A percentile compares a stretch with the other conserved stretches of the same genome.
Conservation (phyloP, 2,888 invertebrate species). For the Drosophila stalkeri region DNA sequence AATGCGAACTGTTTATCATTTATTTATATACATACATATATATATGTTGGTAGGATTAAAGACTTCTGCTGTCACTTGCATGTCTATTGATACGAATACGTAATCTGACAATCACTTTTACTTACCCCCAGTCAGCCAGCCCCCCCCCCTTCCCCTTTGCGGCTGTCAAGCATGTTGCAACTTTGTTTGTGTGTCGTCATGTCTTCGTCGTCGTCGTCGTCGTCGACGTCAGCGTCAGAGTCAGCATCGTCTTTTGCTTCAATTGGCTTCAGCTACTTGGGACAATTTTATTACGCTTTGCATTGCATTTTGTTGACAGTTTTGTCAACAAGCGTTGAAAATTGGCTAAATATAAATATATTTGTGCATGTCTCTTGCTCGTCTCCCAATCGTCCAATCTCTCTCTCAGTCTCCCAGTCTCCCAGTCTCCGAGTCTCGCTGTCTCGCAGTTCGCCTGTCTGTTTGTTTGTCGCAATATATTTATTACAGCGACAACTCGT, state of each 20-base stretch:
- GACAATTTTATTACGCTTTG: conserved; percentile 81
- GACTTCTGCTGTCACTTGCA: conserved; percentile 6
- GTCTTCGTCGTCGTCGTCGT: conserved; percentile 1
- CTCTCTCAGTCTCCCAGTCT: conserved; percentile 12
- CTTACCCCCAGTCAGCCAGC: neutral
- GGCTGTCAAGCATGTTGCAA: conserved; percentile 42
- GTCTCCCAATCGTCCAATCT: conserved; percentile 36
- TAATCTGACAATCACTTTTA: conserved; percentile 66
- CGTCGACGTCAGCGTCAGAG: neutral
- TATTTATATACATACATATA: neutral
- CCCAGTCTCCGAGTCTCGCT: conserved; percentile 8
- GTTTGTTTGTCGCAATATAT: conserved; percentile 72
- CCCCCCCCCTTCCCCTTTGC: neutral
- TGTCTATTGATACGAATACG: conserved; percentile 60
- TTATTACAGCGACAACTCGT: conserved; percentile 80
- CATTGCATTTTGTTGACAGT: conserved; percentile 84
- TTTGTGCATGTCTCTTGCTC: conserved; percentile 64
- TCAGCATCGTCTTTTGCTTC: conserved; percentile 29
- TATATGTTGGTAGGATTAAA: neutral
- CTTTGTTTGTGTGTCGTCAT: conserved; percentile 38
- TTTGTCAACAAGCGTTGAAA: conserved; percentile 85
- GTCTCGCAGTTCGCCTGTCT: conserved; percentile 26
- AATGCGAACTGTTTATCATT: neutral
- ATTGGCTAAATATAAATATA: conserved; percentile 84
- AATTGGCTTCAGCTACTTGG: conserved; percentile 66